Conservation (phyloP, 1,140 invertebrate genomes). For the Drosophila mayri region DNA sequence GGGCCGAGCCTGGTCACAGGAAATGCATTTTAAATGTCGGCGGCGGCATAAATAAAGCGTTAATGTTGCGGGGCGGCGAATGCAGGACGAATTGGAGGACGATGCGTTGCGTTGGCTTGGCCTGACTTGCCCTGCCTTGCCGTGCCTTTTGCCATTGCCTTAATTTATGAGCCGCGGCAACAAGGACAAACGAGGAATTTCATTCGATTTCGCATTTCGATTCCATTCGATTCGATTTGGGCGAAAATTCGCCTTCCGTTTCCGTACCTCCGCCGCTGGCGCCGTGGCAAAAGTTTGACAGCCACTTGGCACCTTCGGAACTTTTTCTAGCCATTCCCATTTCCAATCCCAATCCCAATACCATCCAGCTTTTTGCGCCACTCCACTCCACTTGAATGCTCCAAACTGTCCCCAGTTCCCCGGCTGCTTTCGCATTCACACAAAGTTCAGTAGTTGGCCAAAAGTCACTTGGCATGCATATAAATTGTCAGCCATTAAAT, state of each 20-base stretch:
- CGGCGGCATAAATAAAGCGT: conserved; percentile 75
- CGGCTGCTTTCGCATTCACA: conserved; percentile 42
- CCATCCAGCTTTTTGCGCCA: conserved; percentile 12
- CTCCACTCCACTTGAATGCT: conserved; percentile 14
- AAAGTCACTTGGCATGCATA: conserved; percentile 83
- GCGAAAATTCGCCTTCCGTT: conserved; percentile 22
- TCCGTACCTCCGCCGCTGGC: conserved; percentile 6
- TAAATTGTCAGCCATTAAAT: conserved; percentile 83
- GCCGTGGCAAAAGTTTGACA: conserved; percentile 73
- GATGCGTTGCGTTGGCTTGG: conserved; percentile 9
- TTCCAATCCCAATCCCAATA: not conserved
- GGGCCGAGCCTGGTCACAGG: conserved; percentile 44
- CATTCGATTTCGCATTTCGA: conserved; percentile 60
- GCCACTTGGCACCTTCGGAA: conserved; percentile 79
- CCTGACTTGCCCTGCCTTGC: conserved; percentile 46
- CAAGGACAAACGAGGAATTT: conserved; percentile 56
- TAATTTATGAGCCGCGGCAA: conserved; percentile 73
- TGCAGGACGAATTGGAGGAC: conserved; percentile 4
- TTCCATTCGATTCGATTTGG: conserved; percentile 71
- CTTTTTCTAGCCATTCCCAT: conserved; percentile 43
- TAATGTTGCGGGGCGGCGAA: conserved; percentile 65
- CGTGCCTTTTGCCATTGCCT: conserved; percentile 44
- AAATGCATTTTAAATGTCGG: conserved; percentile 81
- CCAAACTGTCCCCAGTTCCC: conserved; percentile 41
- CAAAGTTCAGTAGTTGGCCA: conserved; percentile 81